Evolutionary conservation across 2,797 vertebrate species (phyloP).

Genomic region (Characodon lateralis): DNA sequence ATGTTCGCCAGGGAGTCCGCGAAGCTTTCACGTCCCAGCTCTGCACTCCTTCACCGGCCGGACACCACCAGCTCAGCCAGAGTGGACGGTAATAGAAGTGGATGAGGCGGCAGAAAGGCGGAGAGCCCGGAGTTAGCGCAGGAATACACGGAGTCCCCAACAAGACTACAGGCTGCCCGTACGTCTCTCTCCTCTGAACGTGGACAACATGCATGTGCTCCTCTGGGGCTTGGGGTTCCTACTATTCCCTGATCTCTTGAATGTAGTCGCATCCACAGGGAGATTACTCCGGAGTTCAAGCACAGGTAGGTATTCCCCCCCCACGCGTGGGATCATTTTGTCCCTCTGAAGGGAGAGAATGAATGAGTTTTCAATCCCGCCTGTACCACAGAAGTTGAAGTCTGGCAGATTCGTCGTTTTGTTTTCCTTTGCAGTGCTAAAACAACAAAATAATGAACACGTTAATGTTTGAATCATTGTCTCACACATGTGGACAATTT

Average conservation of each 20-base stretch:
- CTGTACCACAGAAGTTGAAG: slow-evolving; percentile 46
- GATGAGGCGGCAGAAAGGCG: slow-evolving; percentile 77
- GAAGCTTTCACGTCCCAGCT: slow-evolving; percentile 77
- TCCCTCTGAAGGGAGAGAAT: slow-evolving; percentile 64
- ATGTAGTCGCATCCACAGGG: slow-evolving; percentile 80
- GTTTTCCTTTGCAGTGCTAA: too few relatives aligned
- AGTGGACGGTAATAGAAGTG: slow-evolving; percentile 74
- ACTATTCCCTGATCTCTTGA: slow-evolving; percentile 83
- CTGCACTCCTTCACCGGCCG: slow-evolving; percentile 69
- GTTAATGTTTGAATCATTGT: neutral
- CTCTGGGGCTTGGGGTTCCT: slow-evolving; percentile 87
- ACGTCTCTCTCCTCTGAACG: slow-evolving; percentile 71
- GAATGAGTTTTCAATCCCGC: slow-evolving; percentile 75
- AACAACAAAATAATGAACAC: neutral
- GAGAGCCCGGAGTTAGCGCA: slow-evolving; percentile 55
- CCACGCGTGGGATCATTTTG: slow-evolving; percentile 30
- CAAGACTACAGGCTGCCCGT: slow-evolving; percentile 65
- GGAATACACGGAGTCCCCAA: slow-evolving; percentile 11
- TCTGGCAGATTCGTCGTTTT: neutral
- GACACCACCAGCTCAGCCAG: slow-evolving; percentile 63
- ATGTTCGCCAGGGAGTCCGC: slow-evolving; percentile 77
- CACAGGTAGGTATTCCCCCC: slow-evolving; percentile 82
- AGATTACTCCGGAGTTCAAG: slow-evolving; percentile 83
- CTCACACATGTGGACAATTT: slow-evolving; percentile 3
- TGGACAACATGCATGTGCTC: slow-evolving; percentile 92